Evolutionary conservation across 1,140 invertebrate genomes (phyloP), one percentile per base, ranked within the genome.

Genomic region (Spodoptera litura): DNA sequence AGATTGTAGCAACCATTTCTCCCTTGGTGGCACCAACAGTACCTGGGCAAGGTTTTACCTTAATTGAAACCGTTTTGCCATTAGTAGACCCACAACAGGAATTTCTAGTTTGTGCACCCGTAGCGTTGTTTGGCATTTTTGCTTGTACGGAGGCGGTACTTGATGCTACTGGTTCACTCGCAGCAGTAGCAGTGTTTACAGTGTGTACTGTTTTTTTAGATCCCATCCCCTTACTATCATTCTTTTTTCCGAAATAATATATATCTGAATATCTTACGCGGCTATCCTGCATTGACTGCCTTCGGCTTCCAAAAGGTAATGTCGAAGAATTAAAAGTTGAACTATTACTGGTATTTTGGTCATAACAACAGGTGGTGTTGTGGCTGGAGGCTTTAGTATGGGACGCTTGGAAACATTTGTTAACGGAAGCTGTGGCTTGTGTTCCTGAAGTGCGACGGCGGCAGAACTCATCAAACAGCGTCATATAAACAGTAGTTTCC

Each of bases 391-490:
- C 51, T 9, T 71, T 74, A 59, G 49, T 25, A n/a, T 13, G n/a
- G 5, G 25, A 53, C 35, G 90, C 89, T 88, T 94, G 93, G 73
- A 93, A 85, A 78, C 90, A 93, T 82, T 94, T 93, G 78, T 94
- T 94, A 53, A 94, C 84, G 6, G 87, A 91, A 78, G 90, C 93
- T 53, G 93, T 93, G 38, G 93, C 93, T 85, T 94, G 93, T 31
- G 93, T 91, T 38, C 89, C 88, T 66, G 85, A 89, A n/a, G 85
- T 83, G 51, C 78, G 85, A 82, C 72, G 75, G n/a, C 68, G 78
- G 72, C 61, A 82, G 38, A 78, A 83, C 59, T 89, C 81, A 71
- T 89, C 79, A 72, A 85, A 87, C 25, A 90, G 76, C 51, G 88
- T 89, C 88, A 94, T 90, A 61, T 89, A 94, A 20, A 93, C 89